Evolutionary conservation across 1,140 invertebrate genomes (phyloP).

Genomic region (Asbolus verrucosus): DNA sequence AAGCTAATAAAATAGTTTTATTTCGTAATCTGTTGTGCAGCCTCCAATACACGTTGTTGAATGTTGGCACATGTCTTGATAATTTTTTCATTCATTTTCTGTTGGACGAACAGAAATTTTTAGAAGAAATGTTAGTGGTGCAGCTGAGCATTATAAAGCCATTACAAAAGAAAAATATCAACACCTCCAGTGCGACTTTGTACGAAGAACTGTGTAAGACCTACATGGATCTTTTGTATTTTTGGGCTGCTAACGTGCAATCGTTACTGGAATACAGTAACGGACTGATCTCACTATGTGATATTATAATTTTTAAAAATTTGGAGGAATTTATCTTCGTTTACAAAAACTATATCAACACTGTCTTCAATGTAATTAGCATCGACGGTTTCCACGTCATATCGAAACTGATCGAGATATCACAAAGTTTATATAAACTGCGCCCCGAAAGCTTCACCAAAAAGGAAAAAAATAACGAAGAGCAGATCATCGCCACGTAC

Average conservation of each 20-base stretch:
- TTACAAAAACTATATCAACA: constrained; percentile 79
- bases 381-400: constrained; percentile 78
- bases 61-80: constrained; percentile 41
- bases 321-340: constrained; percentile 79
- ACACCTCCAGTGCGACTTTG: constrained; percentile 69
- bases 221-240: constrained; percentile 78
- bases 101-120: constrained; percentile 73
- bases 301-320: constrained; percentile 77
- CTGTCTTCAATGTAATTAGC: constrained; percentile 81
- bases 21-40: constrained; percentile 51
- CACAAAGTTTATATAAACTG: constrained; percentile 70
- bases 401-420: constrained; percentile 72
- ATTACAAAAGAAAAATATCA: constrained; percentile 71
- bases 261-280: constrained; percentile 76
- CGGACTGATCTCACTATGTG: constrained; percentile 72
- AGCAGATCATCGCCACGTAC: constrained; percentile 70
- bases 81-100: constrained; percentile 53
- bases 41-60: constrained; percentile 51
- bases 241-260: constrained; percentile 75
- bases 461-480: constrained; percentile 66
- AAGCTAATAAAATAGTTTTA: constrained; percentile 25
- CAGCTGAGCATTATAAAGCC: constrained; percentile 74
- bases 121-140: constrained; percentile 76
- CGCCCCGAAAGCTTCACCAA: constrained; percentile 67
- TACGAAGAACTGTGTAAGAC: constrained; percentile 75